Evolutionary conservation across 2,888 invertebrate species (phyloP).

Genomic region (Hoplodrina blanda): DNA sequence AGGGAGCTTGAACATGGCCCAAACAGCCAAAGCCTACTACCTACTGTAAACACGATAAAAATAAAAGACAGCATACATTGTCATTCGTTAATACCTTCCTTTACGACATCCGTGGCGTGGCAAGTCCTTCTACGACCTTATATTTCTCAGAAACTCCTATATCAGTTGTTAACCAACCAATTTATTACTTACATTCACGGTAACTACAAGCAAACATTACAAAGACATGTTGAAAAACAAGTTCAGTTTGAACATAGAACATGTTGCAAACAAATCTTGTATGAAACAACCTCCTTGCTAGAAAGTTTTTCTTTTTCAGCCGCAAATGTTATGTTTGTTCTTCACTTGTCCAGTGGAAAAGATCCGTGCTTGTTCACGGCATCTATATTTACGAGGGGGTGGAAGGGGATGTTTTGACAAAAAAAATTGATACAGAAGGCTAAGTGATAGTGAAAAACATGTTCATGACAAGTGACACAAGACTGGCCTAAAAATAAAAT

Average conservation of each 20-base stretch:
- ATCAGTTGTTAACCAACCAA: slow-evolving; percentile 19
- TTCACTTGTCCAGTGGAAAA: slow-evolving; percentile 43
- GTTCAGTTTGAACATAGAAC: background rate
- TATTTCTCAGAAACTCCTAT: slow-evolving; percentile 12
- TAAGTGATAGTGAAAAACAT: background rate
- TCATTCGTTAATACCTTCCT: slow-evolving; percentile 13
- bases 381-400: slow-evolving; percentile 57
- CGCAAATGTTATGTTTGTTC: slow-evolving; percentile 32
- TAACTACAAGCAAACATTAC: background rate
- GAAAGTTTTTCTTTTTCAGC: slow-evolving; percentile 5
- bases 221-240: background rate
- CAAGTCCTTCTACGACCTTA: slow-evolving; percentile 7
- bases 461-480: too few relatives aligned
- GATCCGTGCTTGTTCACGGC: slow-evolving; percentile 45
- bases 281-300: background rate
- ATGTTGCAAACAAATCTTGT: background rate
- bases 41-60: background rate
- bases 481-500: too few relatives aligned
- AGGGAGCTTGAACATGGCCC: background rate
- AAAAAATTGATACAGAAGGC: slow-evolving; percentile 23
- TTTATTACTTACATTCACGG: slow-evolving; percentile 27
- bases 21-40: background rate
- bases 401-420: slow-evolving; percentile 44
- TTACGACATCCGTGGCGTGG: slow-evolving; percentile 9
- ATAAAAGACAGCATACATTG: background rate